Conservation (phyloP, 2,888 invertebrate genomes). For the Chydorus sphaericus region DNA sequence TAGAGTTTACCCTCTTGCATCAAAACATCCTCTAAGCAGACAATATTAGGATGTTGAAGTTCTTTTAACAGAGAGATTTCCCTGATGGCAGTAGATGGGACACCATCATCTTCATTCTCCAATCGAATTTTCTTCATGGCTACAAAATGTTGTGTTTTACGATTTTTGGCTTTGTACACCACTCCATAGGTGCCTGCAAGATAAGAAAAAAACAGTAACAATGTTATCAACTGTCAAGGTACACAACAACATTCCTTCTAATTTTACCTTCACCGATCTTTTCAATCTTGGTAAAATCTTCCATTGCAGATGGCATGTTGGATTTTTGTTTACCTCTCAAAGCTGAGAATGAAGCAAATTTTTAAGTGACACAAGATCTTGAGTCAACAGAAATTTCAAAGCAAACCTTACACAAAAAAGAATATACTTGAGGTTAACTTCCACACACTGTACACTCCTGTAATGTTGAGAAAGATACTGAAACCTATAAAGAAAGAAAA, state of each 20-base stretch:
- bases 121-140: slow-evolving; percentile 96
- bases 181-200: slow-evolving; percentile 79
- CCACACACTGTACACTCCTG: no score
- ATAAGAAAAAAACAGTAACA: no score
- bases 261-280: slow-evolving; percentile 80
- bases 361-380: no score
- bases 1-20: slow-evolving; percentile 89
- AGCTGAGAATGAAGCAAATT: no score
- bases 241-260: background rate
- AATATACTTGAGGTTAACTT: no score
- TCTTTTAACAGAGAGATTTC: slow-evolving; percentile 94
- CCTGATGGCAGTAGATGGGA: slow-evolving; percentile 92
- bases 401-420: no score
- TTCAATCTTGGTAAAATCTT: slow-evolving; percentile 86
- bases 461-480: no score
- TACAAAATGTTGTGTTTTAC: slow-evolving; percentile 70
- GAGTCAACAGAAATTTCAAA: no score
- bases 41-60: slow-evolving; percentile 85
- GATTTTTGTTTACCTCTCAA: background rate
- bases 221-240: background rate
- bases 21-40: slow-evolving; percentile 78
- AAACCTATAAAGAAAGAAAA: no score
- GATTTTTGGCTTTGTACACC: slow-evolving; percentile 89
- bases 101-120: slow-evolving; percentile 92
- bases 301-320: slow-evolving; percentile 38